Base-by-base conservation (phyloP, 1,140 invertebrate species). In the Holcopasites calliopsidis region DNA sequence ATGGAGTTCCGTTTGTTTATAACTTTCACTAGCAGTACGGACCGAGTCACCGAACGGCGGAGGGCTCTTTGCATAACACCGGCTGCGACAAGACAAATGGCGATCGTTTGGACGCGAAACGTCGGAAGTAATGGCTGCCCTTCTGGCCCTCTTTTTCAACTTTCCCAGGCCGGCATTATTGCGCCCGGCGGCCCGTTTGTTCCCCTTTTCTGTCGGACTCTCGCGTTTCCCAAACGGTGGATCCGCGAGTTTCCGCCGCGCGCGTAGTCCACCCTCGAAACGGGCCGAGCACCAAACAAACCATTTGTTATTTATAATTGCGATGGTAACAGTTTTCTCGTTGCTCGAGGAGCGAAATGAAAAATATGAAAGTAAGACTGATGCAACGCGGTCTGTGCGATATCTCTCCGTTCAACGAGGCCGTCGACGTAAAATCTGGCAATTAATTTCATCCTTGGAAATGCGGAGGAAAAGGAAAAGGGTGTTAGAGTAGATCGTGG, bases 101-200 rank as follows among this genome's bases (percentile, higher is more conserved):
- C 79, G 75, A 85, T 81, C 76, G 77, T 84, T 83, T 73, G 65
- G 77, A 71, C 60, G 69, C 75, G 77, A 71, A 80, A 70, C 74
- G 74, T 80, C 69, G 82, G 74, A 84, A 84, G 77, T 84, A 84
- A 84, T 81, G 74, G 69, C 70, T 83, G 77, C 70, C 79, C 75
- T 82, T 82, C 64, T 83, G 81, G 77, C 82, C 79, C 79, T 82
- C 80, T 82, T 82, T 82, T 82, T 82, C 69, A 82, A 75, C 80
- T 82, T 82, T 82, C 82, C 76, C 80, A 82, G 75, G 79, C 68
- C 79, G 72, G 74, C 76, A 74, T 82, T 82, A 82, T 82, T 81
- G 79, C 74, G 28, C 55, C 28, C 16, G 13, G 4, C 58, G 66
- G 40, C 38, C 13, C 47, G 40, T 58, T 33, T 70, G 28, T 55